Conservation (phyloP, 2,888 invertebrate genomes). For the Lasioglossum villosulum region DNA sequence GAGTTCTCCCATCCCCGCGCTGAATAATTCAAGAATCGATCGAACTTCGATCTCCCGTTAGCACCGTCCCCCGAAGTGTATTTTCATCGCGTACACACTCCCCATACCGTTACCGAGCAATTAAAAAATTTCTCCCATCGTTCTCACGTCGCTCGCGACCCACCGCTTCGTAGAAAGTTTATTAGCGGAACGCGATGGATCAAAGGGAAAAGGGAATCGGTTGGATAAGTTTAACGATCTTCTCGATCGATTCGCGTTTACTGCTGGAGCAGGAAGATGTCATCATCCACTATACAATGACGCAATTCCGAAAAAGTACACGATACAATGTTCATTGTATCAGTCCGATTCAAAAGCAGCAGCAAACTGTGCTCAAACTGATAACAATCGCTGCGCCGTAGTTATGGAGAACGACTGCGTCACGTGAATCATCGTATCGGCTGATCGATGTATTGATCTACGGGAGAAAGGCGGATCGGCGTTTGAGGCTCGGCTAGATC, state of each 20-base stretch:
- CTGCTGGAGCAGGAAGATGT: neutral
- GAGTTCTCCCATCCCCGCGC: neutral
- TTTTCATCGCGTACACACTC: constrained; percentile 10
- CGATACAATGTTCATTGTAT: neutral
- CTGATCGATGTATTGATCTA: constrained; percentile 13
- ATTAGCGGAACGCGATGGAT: neutral
- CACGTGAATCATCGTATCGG: constrained; percentile 28
- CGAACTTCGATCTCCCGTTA: constrained; percentile 8
- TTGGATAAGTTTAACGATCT: neutral
- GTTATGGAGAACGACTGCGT: neutral
- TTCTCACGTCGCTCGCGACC: neutral
- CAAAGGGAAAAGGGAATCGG: constrained; percentile 16
- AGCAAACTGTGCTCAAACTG: neutral
- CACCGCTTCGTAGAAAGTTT: neutral
- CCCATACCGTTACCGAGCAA: neutral
- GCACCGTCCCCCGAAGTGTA: neutral
- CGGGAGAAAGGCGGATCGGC: constrained; percentile 42
- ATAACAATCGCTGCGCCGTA: neutral
- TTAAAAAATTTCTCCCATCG: constrained; percentile 24
- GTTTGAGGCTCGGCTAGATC: neutral
- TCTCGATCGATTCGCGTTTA: neutral
- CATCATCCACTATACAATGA: neutral
- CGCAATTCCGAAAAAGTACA: neutral
- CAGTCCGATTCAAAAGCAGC: neutral
- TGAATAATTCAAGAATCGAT: constrained; percentile 15